These are phyloP conservation scores for Zapornia atra DNA, from an alignment of 2,113 vertebrate species.

Conservation along the genomic window DNA sequence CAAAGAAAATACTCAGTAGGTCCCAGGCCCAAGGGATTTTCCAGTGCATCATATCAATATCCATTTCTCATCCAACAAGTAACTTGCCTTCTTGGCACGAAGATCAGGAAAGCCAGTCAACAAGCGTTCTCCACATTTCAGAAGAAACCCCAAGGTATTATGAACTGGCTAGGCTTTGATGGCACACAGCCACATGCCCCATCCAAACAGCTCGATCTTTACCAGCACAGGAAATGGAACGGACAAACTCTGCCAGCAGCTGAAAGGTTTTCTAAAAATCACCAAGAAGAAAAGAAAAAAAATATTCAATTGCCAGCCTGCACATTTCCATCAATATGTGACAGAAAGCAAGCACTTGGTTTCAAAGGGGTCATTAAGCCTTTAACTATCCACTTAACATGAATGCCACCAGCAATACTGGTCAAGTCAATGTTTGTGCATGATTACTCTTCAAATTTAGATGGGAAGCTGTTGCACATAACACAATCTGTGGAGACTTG, in stretches of 20 bases:
- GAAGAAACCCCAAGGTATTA: not conserved
- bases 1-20: not conserved
- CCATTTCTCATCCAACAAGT: not conserved
- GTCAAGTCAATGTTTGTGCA: constrained; percentile 57
- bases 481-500: not conserved
- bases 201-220: not conserved
- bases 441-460: constrained; percentile 33
- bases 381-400: constrained; percentile 50
- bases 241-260: not conserved
- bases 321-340: not conserved
- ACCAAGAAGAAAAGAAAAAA: not conserved
- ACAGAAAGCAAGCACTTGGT: constrained; percentile 7
- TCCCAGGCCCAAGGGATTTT: not conserved
- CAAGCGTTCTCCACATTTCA: not conserved
- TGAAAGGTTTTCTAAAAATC: not conserved
- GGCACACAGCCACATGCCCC: rapidly evolving
- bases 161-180: not conserved
- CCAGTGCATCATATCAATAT: not conserved
- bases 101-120: not conserved
- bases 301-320: not conserved
- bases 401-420: not conserved
- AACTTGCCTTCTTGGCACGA: not conserved
- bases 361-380: constrained; percentile 51
- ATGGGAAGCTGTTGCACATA: not conserved
- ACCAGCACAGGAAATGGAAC: not conserved